These are phyloP conservation scores for Temnothorax unifasciatus DNA, from an alignment of 2,888 invertebrate genomes.

Conservation along the genomic window DNA sequence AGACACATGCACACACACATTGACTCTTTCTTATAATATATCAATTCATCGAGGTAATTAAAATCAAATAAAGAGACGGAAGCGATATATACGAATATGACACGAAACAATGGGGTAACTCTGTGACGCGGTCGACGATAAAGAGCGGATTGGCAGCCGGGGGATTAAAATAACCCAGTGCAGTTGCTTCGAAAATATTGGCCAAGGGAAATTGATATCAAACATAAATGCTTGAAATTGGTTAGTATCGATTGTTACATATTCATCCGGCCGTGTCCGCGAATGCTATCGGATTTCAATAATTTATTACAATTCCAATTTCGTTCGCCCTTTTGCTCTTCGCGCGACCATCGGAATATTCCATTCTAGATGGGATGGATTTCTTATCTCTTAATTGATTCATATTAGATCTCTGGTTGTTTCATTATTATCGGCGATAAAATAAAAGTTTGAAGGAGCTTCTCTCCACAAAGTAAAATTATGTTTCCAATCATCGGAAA, in stretches of 20 bases:
- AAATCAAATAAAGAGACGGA: conserved; percentile 65
- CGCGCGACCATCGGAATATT: conserved; percentile 35
- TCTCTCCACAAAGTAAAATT: conserved; percentile 1
- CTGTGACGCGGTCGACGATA: conserved; percentile 52
- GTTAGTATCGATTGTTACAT: conserved; percentile 73
- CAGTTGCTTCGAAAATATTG: conserved; percentile 71
- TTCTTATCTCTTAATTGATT: conserved; percentile 48
- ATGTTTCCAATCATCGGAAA: conserved; percentile 6
- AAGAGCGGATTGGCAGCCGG: conserved; percentile 56
- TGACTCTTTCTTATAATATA: conserved; percentile 27
- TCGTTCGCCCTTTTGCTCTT: conserved; percentile 10
- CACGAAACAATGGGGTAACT: conserved; percentile 56
- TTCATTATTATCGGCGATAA: conserved; percentile 42
- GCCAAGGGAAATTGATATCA: conserved; percentile 74
- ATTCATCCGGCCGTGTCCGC: conserved; percentile 69
- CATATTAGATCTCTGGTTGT: conserved; percentile 32
- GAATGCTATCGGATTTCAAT: conserved; percentile 73
- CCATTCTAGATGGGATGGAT: conserved; percentile 26
- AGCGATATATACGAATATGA: conserved; percentile 56
- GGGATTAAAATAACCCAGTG: conserved; percentile 66
- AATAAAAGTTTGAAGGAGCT: conserved; percentile 2
- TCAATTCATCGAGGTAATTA: conserved; percentile 63
- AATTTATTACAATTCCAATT: conserved; percentile 74
- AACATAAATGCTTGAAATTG: conserved; percentile 73
- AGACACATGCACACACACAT: no score